Conservation (phyloP, 2,888 invertebrate species). For the Aethes cnicana region DNA sequence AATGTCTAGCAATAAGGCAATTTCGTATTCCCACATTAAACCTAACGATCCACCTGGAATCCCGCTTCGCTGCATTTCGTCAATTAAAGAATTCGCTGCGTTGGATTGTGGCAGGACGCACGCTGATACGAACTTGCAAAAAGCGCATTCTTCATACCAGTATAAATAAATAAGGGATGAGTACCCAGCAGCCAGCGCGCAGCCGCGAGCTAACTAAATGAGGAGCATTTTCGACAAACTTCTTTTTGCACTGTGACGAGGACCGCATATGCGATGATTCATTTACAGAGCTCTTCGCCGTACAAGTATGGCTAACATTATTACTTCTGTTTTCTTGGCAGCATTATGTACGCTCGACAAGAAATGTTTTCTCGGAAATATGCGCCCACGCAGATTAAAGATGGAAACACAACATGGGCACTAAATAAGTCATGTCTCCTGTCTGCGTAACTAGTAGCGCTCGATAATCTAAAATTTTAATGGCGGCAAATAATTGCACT, state of each 20-base stretch:
- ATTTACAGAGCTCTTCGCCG: constrained; percentile 76
- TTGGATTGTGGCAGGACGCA: constrained; percentile 61
- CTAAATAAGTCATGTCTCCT: constrained; percentile 77
- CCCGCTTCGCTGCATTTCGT: constrained; percentile 67
- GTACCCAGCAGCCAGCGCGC: constrained; percentile 57
- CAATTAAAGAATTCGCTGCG: constrained; percentile 75
- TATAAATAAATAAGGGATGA: constrained; percentile 82
- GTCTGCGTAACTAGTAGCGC: constrained; percentile 65
- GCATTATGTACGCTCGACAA: constrained; percentile 74
- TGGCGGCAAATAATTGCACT: constrained; percentile 48
- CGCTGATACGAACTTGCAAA: constrained; percentile 70
- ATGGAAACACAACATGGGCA: constrained; percentile 77
- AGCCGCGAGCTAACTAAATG: constrained; percentile 64
- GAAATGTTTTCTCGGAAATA: constrained; percentile 80
- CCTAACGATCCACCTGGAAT: constrained; percentile 68
- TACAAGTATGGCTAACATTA: constrained; percentile 78
- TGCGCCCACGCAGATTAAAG: constrained; percentile 80
- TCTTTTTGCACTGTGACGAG: constrained; percentile 76
- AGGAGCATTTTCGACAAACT: constrained; percentile 78
- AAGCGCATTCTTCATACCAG: constrained; percentile 76
- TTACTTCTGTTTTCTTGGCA: constrained; percentile 79
- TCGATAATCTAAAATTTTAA: constrained; percentile 58
- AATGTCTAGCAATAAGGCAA: constrained; percentile 24
- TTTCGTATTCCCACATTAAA: constrained; percentile 47
- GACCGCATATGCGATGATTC: constrained; percentile 80